Percentiles rank a stretch among this genome's conserved stretches.
Evolutionary conservation across 1,140 invertebrate genomes (phyloP).

Genomic region (Drosophila sechellia): DNA sequence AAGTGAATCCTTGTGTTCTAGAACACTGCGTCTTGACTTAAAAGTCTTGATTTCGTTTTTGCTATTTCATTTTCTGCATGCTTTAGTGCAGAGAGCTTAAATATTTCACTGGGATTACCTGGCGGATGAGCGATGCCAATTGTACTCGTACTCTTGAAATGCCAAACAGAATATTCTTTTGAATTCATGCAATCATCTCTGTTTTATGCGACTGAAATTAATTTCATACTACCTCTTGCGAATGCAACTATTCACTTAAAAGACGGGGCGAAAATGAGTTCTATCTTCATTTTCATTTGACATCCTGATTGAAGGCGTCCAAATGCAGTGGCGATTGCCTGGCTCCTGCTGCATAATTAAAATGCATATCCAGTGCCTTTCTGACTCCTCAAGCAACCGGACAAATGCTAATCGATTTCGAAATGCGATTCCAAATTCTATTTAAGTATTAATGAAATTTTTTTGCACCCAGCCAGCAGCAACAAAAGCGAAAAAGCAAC

Average conservation of each 20-base stretch:
- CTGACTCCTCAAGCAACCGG: background rate
- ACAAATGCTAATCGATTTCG: slow-evolving; percentile 58
- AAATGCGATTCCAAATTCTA: slow-evolving; percentile 65
- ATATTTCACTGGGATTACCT: background rate
- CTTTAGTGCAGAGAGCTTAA: background rate
- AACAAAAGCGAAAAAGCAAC: slow-evolving; percentile 10
- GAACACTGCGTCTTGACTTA: too few relatives aligned
- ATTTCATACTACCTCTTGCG: background rate
- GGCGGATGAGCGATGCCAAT: background rate
- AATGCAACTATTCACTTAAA: slow-evolving; percentile 8
- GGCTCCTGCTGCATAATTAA: slow-evolving; percentile 41
- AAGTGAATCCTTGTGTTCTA: too few relatives aligned
- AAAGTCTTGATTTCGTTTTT: background rate
- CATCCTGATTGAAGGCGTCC: background rate
- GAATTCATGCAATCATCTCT: slow-evolving; percentile 3
- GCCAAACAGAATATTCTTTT: background rate
- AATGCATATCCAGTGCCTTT: slow-evolving; percentile 32
- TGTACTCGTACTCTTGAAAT: background rate
- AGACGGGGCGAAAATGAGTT: background rate
- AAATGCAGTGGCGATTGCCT: slow-evolving; percentile 2
- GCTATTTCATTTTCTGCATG: background rate
- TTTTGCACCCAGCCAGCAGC: background rate
- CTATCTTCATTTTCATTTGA: slow-evolving; percentile 14
- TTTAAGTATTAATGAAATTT: slow-evolving; percentile 70
- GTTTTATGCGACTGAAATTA: slow-evolving; percentile 5